These are phyloP conservation scores for Formicarius rufipectus DNA, from an alignment of 2,113 vertebrate species.

Conservation along the genomic window DNA sequence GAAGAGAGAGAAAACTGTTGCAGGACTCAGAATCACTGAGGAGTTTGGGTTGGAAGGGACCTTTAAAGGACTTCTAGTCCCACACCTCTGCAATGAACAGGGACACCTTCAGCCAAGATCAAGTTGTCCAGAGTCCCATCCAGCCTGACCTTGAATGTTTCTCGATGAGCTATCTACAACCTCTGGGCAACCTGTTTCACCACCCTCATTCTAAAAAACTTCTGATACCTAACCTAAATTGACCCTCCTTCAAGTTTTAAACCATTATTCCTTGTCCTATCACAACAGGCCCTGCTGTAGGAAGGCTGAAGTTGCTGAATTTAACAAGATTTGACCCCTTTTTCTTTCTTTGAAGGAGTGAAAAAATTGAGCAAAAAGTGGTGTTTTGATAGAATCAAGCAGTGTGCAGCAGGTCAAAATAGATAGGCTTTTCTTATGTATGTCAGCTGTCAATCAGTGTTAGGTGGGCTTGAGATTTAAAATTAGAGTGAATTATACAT, in stretches of 20 bases:
- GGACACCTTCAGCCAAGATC: not conserved
- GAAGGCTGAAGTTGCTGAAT: not conserved
- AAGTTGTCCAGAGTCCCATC: not conserved
- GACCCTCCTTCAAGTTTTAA: not conserved
- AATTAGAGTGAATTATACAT: not conserved
- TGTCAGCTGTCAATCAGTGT: not conserved
- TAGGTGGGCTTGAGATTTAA: not conserved
- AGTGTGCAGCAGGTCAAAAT: not conserved
- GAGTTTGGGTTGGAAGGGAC: not conserved
- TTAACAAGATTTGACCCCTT: not conserved
- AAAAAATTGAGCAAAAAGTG: not conserved
- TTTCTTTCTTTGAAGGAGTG: not conserved
- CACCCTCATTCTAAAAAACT: not conserved
- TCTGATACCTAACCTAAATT: not conserved
- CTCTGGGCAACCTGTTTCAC: not conserved
- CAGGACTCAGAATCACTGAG: not conserved
- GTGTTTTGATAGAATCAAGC: not conserved
- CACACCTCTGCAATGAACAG: not conserved
- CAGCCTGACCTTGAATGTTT: not conserved
- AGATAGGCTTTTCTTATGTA: not conserved
- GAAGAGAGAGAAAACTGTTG: not conserved
- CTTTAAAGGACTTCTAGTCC: not conserved
- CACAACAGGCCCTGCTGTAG: not conserved
- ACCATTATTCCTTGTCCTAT: not conserved
- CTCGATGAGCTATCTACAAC: not conserved